Conservation (phyloP, 2,888 invertebrate genomes). For the Stenodera caucasica region DNA sequence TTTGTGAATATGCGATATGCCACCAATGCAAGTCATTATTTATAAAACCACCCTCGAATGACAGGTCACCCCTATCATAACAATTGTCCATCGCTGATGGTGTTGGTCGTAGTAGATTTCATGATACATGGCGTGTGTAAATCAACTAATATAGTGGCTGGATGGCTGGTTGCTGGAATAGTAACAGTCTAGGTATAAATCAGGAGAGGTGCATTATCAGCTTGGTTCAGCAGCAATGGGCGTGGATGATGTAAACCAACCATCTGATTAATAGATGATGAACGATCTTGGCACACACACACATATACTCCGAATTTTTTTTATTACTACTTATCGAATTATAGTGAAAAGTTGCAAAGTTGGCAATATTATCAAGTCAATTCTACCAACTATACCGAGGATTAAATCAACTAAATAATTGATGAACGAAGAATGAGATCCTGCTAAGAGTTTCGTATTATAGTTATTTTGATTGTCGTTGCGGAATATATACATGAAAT, state of each 20-base stretch:
- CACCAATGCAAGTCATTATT: conserved; percentile 5
- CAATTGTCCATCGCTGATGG: conserved; percentile 2
- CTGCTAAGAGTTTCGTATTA: no score
- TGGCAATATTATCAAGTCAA: background rate
- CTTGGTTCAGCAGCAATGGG: conserved; percentile 41
- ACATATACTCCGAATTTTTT: no score
- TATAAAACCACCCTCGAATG: conserved; percentile 8
- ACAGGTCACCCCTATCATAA: conserved; percentile 6
- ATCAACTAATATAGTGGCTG: background rate
- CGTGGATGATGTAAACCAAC: conserved; percentile 27
- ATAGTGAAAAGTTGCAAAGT: background rate
- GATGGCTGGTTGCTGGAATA: background rate
- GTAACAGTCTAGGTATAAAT: conserved; percentile 10
- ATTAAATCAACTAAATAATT: conserved; percentile 3
- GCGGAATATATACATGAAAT: background rate
- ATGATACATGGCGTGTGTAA: conserved; percentile 4
- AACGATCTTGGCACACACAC: conserved; percentile 1
- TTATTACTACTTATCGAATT: no score
- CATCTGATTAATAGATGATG: conserved; percentile 8
- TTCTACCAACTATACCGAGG: background rate
- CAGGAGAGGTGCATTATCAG: conserved; percentile 38
- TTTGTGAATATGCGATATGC: conserved; percentile 5
- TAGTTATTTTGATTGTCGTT: no score
- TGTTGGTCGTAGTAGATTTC: background rate
- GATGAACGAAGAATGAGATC: background rate